phyloP scores from a whole-genome alignment of 2,113 vertebrate species.

The Pseudopipra pipra region DNA sequence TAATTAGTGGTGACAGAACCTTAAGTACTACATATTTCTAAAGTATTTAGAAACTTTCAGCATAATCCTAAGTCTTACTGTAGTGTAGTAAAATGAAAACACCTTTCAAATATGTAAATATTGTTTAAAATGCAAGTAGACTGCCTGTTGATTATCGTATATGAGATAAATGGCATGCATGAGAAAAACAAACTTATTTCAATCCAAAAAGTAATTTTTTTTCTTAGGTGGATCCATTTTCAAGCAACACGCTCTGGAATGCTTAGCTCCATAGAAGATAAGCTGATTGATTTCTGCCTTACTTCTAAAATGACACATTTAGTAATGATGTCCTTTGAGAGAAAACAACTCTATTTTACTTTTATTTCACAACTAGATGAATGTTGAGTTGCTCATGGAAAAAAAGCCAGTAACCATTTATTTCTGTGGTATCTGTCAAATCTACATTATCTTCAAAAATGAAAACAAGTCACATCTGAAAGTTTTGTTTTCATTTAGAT shows the following conservation, averaged over 20 bases:
- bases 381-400: not conserved
- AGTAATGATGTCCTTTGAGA: not conserved
- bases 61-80: not conserved
- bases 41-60: not conserved
- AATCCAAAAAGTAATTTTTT: not conserved
- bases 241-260: not conserved
- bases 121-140: not conserved
- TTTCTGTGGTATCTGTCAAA: not conserved
- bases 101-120: not conserved
- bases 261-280: not conserved
- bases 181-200: not conserved
- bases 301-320: not conserved
- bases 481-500: not conserved
- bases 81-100: not conserved
- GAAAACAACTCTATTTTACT: not conserved
- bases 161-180: not conserved
- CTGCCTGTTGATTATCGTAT: not conserved
- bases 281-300: not conserved
- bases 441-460: not conserved
- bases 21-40: not conserved
- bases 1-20: not conserved
- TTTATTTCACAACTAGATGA: not conserved
- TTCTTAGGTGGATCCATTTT: not conserved
- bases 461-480: not conserved
- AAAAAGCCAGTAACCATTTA: not conserved